Evolutionary conservation across 2,113 vertebrate genomes (phyloP).

Genomic region (Typhlomys cinereus): DNA sequence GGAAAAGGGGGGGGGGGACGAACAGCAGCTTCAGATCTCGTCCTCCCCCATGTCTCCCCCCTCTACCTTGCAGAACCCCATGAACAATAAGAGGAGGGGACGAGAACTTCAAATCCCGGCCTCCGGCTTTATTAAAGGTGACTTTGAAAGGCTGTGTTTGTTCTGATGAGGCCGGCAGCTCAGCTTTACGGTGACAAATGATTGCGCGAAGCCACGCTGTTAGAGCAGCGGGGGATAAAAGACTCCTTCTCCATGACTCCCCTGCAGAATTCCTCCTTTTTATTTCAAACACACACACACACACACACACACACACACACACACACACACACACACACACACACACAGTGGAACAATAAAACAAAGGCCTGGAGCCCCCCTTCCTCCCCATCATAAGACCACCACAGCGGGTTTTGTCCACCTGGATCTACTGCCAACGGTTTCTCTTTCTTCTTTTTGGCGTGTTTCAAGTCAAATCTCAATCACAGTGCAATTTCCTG

Average conservation of each 20-base stretch:
- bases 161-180: background rate
- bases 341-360: background rate
- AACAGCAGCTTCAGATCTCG: background rate
- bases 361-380: background rate
- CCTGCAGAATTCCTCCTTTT: background rate
- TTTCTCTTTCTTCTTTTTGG: background rate
- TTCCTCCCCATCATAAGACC: too few species aligned
- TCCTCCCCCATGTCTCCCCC: too few species aligned
- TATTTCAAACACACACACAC: background rate
- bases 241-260: background rate
- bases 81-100: background rate
- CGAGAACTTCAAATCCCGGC: background rate
- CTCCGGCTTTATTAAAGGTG: constrained; percentile 40
- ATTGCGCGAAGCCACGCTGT: background rate
- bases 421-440: background rate
- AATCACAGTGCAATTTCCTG: background rate
- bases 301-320: background rate
- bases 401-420: background rate
- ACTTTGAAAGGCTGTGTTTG: constrained; percentile 50
- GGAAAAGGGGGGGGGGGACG: background rate
- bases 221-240: constrained; percentile 2
- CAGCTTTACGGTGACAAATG: constrained; percentile 41
- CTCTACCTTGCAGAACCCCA: too few species aligned
- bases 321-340: background rate
- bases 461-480: constrained; percentile 34